These are phyloP conservation scores for Pristionchus mayeri DNA, from an alignment of 2,888 invertebrate species.

Conservation along the genomic window DNA sequence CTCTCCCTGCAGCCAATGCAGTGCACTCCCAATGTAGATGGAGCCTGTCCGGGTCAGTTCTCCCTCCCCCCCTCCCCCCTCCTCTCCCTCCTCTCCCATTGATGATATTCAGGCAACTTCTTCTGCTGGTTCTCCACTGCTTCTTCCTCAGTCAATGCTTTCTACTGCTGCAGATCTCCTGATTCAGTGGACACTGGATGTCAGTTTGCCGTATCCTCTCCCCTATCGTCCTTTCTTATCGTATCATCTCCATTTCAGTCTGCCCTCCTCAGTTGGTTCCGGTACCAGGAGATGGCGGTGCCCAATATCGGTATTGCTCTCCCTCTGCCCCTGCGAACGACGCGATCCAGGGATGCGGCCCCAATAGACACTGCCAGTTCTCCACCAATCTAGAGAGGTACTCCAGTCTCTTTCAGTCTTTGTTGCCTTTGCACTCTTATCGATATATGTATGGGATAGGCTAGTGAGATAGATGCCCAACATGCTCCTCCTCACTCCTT, in stretches of 20 bases:
- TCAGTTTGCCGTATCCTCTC: slow-evolving; percentile 53
- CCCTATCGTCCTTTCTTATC: slow-evolving; percentile 32
- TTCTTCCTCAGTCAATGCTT: slow-evolving; percentile 72
- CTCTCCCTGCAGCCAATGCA: slow-evolving; percentile 76
- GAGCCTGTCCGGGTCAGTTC: slow-evolving; percentile 69
- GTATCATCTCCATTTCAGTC: slow-evolving; percentile 61
- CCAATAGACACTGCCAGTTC: slow-evolving; percentile 75
- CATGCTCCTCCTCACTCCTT: neutral
- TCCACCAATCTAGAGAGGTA: slow-evolving; percentile 69
- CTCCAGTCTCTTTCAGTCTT: neutral
- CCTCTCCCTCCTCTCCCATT: neutral
- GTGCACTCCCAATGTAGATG: slow-evolving; percentile 75
- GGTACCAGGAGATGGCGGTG: slow-evolving; percentile 73
- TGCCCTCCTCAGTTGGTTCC: slow-evolving; percentile 76
- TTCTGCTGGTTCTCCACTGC: slow-evolving; percentile 76
- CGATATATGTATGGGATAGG: too few relatives aligned
- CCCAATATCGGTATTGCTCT: slow-evolving; percentile 74
- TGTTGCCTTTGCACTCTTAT: neutral
- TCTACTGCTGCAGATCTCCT: slow-evolving; percentile 75
- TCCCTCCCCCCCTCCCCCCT: too few relatives aligned
- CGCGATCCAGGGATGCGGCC: slow-evolving; percentile 74
- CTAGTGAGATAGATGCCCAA: too few relatives aligned
- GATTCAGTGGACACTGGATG: slow-evolving; percentile 75
- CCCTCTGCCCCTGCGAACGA: slow-evolving; percentile 74
- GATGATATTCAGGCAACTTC: slow-evolving; percentile 66